Evolutionary conservation across 1,140 invertebrate genomes (phyloP).

Genomic region (Popillia japonica): DNA sequence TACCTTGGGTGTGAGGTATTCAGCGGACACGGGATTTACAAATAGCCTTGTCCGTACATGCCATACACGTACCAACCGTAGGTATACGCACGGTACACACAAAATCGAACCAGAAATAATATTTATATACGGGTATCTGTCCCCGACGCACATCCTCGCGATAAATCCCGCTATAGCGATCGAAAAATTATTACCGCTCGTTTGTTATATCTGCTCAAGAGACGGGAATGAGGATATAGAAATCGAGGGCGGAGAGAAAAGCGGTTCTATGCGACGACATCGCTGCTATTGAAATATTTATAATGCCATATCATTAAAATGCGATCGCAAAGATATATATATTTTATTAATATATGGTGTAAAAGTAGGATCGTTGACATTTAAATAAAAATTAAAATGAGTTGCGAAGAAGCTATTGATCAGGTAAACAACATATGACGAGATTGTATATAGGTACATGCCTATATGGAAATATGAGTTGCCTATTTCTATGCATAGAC

Average conservation of each 20-base stretch:
- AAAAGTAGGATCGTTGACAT: no score
- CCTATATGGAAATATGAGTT: no score
- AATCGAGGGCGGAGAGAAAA: neutral
- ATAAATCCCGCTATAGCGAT: constrained; percentile 14
- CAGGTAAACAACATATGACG: no score
- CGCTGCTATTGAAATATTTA: constrained; percentile 18
- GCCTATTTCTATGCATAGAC: no score
- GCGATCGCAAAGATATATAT: constrained; percentile 8
- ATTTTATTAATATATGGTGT: neutral
- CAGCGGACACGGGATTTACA: constrained; percentile 2
- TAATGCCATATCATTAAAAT: constrained; percentile 10
- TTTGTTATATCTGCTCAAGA: constrained; percentile 11
- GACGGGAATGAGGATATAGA: neutral
- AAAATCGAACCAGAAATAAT: neutral
- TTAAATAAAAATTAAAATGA: no score
- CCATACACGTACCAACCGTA: neutral
- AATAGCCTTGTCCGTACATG: constrained; percentile 9
- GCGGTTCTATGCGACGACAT: constrained; percentile 8
- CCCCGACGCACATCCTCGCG: constrained; percentile 7
- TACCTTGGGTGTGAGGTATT: neutral
- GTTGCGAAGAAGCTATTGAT: no score
- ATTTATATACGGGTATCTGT: neutral
- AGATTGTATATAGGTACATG: no score
- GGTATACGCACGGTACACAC: neutral
- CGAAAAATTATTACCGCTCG: constrained; percentile 18